A percentile compares a stretch with the other conserved stretches of the same genome.
phyloP scores from a whole-genome alignment of 2,888 invertebrate species.

The Tetragonisca angustula region DNA sequence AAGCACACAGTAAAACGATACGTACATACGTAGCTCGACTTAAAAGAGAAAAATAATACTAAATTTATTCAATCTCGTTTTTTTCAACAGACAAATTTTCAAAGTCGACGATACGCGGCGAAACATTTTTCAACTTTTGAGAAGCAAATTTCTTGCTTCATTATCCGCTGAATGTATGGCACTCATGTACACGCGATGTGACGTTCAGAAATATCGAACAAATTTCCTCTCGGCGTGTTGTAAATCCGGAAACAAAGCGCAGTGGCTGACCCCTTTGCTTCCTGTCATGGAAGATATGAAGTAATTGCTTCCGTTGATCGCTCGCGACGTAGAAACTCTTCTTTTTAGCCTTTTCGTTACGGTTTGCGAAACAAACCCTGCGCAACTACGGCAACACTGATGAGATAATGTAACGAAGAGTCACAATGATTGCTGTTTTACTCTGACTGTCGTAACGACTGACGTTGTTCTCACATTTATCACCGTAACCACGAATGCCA shows the following conservation, averaged over 20 bases:
- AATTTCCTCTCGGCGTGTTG: constrained; percentile 45
- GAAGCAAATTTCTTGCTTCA: constrained; percentile 28
- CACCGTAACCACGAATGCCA: not conserved
- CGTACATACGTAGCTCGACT: not conserved
- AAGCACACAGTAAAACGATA: not conserved
- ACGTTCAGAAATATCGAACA: constrained; percentile 56
- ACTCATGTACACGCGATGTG: constrained; percentile 34
- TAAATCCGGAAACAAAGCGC: constrained; percentile 54
- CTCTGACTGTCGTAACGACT: not conserved
- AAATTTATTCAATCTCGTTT: not conserved
- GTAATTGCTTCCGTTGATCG: constrained; percentile 56
- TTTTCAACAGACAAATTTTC: not conserved
- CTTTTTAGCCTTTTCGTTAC: constrained; percentile 17
- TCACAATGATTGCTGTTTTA: not conserved
- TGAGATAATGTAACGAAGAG: not conserved
- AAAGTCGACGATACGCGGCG: not conserved
- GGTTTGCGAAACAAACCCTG: not conserved
- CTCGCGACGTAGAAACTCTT: constrained; percentile 27
- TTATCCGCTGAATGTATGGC: constrained; percentile 30
- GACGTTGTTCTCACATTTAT: not conserved
- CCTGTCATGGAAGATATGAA: constrained; percentile 54
- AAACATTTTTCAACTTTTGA: constrained; percentile 20
- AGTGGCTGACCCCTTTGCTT: constrained; percentile 47
- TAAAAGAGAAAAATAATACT: not conserved
- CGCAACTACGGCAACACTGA: not conserved